Evolutionary conservation across 2,113 vertebrate genomes (phyloP).

Genomic region (Lonchura striata): DNA sequence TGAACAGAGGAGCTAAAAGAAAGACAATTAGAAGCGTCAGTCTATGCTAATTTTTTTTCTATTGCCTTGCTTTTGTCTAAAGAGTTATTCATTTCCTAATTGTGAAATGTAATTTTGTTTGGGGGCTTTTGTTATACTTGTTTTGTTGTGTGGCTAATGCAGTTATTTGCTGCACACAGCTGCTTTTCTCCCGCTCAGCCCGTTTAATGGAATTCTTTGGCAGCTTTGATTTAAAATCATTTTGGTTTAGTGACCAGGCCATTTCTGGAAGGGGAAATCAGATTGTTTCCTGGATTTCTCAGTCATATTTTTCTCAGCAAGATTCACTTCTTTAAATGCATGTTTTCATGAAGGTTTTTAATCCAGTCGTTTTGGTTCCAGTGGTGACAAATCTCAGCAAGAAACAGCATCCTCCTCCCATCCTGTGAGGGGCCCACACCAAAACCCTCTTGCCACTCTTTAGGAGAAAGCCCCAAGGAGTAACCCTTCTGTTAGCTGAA

Average conservation of each 20-base stretch:
- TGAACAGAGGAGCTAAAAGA: conserved; percentile 63
- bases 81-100: conserved; percentile 69
- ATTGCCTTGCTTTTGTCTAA: conserved; percentile 61
- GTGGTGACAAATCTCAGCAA: not conserved
- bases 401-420: not conserved
- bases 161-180: conserved; percentile 1
- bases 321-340: not conserved
- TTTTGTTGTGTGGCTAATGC: conserved; percentile 52
- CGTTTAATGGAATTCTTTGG: conserved; percentile 28
- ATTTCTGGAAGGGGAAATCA: conserved; percentile 23
- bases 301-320: not conserved
- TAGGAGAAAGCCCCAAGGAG: not conserved
- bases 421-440: not conserved
- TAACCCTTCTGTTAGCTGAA: not conserved
- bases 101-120: conserved; percentile 71
- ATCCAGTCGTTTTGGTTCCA: not conserved
- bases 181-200: not conserved
- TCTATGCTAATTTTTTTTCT: conserved; percentile 36
- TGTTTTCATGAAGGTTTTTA: not conserved
- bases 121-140: conserved; percentile 47
- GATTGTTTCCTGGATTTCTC: conserved; percentile 14
- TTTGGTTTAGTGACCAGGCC: conserved; percentile 38
- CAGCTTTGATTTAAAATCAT: conserved; percentile 37
- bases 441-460: not conserved
- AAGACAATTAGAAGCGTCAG: conserved; percentile 66